Evolutionary conservation across 1,140 invertebrate genomes (phyloP).

Genomic region (Heliconius himera): DNA sequence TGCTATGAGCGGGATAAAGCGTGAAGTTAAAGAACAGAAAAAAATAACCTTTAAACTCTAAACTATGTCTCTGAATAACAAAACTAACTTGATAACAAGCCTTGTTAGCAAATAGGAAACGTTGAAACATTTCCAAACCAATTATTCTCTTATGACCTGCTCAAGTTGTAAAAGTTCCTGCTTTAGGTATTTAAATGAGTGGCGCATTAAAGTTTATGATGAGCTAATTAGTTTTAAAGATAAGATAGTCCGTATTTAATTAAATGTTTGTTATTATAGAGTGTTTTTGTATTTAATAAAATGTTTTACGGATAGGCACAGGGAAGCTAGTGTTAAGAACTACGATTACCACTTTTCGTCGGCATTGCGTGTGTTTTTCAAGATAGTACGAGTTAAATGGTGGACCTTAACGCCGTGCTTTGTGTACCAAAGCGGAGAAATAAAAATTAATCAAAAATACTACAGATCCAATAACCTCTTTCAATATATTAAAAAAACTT

Average conservation of each 20-base stretch:
- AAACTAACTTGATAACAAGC: constrained; percentile 23
- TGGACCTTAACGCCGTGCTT: too few relatives aligned
- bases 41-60: background rate
- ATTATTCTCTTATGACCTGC: constrained; percentile 14
- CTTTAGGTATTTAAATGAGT: background rate
- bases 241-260: constrained; percentile 1
- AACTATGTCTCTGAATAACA: constrained; percentile 8
- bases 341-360: background rate
- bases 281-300: background rate
- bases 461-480: too few relatives aligned
- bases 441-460: too few relatives aligned
- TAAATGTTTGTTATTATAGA: background rate
- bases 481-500: too few relatives aligned
- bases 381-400: too few relatives aligned
- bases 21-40: too few relatives aligned
- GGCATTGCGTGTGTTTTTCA: too few relatives aligned
- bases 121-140: constrained; percentile 11
- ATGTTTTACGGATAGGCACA: background rate
- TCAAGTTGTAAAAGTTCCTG: constrained; percentile 1
- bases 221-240: background rate
- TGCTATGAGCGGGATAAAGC: too few relatives aligned
- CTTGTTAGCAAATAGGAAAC: constrained; percentile 30
- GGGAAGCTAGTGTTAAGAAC: background rate
- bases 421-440: too few relatives aligned
- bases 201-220: background rate